These are phyloP conservation scores for Chrysotoxum bicinctum DNA, from an alignment of 2,888 invertebrate species.

Conservation along the genomic window DNA sequence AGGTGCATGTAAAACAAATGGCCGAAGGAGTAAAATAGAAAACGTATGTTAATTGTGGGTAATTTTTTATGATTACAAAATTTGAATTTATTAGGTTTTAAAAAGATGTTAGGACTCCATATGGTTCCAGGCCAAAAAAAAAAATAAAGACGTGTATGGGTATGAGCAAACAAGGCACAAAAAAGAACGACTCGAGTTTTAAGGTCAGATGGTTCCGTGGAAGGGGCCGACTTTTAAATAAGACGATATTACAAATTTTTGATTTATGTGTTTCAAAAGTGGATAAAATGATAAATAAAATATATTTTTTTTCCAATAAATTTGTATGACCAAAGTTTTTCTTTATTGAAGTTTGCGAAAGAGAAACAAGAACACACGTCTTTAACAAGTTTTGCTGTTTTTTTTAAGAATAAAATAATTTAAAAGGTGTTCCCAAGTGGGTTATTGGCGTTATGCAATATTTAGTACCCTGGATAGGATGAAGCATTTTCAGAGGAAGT, in stretches of 20 bases:
- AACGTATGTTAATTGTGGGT: slow-evolving; percentile 43
- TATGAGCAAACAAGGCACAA: neutral
- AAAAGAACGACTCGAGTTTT: neutral
- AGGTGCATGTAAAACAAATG: slow-evolving; percentile 35
- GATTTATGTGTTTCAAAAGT: neutral
- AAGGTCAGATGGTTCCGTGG: neutral
- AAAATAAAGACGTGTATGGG: neutral
- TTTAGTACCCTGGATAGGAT: no score
- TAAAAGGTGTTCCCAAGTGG: no score
- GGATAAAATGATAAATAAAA: neutral
- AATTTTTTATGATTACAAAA: slow-evolving; percentile 51
- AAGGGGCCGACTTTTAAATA: neutral
- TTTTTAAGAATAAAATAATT: no score
- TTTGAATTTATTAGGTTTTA: slow-evolving; percentile 45
- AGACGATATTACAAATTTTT: neutral
- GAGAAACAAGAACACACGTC: no score
- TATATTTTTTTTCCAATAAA: no score
- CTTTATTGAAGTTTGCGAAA: no score
- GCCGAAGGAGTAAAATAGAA: slow-evolving; percentile 19
- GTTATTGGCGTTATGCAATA: no score
- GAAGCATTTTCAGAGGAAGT: no score
- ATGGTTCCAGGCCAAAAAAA: neutral
- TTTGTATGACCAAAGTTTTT: no score
- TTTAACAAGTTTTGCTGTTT: no score
- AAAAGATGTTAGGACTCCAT: slow-evolving; percentile 17